A percentile compares a stretch with the other conserved stretches of the same genome.
phyloP scores from a whole-genome alignment of 2,888 invertebrate genomes.

The Lathronympha strigana region DNA sequence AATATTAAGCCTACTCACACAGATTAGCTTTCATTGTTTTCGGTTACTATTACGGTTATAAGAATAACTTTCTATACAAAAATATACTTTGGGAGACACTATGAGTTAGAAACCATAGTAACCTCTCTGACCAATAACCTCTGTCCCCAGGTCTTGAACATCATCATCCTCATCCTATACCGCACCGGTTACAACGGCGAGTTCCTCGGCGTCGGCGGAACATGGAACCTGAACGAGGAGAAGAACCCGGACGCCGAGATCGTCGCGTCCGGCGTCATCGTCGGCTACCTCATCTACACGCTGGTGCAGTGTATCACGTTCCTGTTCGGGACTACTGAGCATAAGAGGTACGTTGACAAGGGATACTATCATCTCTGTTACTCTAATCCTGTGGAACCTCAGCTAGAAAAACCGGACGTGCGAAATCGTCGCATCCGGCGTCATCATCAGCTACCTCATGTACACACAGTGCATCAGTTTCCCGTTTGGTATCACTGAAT shows the following conservation, averaged over 20 bases:
- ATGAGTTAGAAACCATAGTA: too few species aligned
- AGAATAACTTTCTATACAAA: too few species aligned
- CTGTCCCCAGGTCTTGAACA: slow-evolving; percentile 88
- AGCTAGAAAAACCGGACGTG: too few species aligned
- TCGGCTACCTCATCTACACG: slow-evolving; percentile 94
- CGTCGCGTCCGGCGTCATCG: slow-evolving; percentile 93
- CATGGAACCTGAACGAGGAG: slow-evolving; percentile 95
- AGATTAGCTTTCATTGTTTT: too few species aligned
- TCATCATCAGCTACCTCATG: not conserved
- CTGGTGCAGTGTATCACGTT: slow-evolving; percentile 89
- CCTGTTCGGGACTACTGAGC: slow-evolving; percentile 90
- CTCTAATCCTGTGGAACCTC: too few species aligned
- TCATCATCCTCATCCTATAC: slow-evolving; percentile 91
- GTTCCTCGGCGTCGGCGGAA: slow-evolving; percentile 94
- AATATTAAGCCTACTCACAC: too few species aligned
- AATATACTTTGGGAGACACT: too few species aligned
- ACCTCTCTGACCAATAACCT: not conserved
- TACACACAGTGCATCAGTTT: not conserved
- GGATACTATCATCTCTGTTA: too few species aligned
- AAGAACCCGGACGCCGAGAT: slow-evolving; percentile 95
- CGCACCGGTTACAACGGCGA: slow-evolving; percentile 92
- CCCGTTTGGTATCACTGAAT: too few species aligned
- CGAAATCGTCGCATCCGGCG: not conserved
- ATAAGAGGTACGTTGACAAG: slow-evolving; percentile 85
- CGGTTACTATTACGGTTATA: too few species aligned